These are phyloP conservation scores for Stegodyphus mimosarum DNA, from an alignment of 1,140 invertebrate genomes.

Conservation along the genomic window DNA sequence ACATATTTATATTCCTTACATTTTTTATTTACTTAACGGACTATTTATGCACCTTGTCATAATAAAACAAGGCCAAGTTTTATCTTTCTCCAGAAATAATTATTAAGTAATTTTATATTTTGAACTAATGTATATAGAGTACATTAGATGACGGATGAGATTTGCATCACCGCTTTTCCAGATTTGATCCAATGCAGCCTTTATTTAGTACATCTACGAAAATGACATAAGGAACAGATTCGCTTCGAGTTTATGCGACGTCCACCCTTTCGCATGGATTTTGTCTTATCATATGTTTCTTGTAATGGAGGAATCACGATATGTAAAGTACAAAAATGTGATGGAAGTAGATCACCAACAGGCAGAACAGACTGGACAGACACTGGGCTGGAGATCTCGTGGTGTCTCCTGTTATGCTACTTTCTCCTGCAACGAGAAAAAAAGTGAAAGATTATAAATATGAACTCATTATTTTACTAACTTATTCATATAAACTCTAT, in stretches of 20 bases:
- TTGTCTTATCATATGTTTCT: not conserved
- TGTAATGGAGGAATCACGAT: constrained; percentile 19
- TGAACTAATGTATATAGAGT: constrained; percentile 11
- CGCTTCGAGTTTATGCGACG: constrained; percentile 1
- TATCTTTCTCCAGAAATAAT: too few species aligned
- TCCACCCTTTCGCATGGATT: not conserved
- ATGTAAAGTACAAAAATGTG: constrained; percentile 20
- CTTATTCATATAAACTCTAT: too few species aligned
- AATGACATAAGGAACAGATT: constrained; percentile 29
- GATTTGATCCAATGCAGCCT: constrained; percentile 11
- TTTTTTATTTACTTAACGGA: too few species aligned
- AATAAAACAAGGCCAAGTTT: too few species aligned
- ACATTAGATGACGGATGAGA: too few species aligned
- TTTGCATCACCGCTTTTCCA: not conserved
- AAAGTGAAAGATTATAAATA: too few species aligned
- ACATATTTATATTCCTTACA: too few species aligned
- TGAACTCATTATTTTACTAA: too few species aligned
- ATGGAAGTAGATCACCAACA: constrained; percentile 27
- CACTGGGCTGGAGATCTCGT: constrained; percentile 11
- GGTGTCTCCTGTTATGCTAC: not conserved
- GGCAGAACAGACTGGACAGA: constrained; percentile 17
- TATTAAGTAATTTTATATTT: not conserved
- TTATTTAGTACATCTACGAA: constrained; percentile 10
- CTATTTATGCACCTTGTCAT: too few species aligned
- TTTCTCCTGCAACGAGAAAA: not conserved